Evolutionary conservation across 92 coral and sea anemone genomes (phyloP), one percentile per base, ranked within the genome.

Genomic region (Epizoanthus stellaris): DNA sequence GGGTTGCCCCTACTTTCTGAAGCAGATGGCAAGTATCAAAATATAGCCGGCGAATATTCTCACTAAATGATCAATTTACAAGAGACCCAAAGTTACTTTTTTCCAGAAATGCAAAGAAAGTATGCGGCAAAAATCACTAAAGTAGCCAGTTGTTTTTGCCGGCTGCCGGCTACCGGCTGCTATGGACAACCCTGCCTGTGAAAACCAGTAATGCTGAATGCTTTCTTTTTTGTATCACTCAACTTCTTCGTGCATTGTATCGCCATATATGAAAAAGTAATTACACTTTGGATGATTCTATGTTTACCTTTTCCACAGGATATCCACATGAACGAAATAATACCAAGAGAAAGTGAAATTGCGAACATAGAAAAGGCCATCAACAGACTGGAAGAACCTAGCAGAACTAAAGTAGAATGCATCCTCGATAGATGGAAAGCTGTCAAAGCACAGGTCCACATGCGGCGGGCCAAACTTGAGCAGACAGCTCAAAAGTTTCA

Each of bases 341-440:
- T 85, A 25, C 99, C 99, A 34, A 91, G 97, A 52, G 89, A 90
- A 36, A 67, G 82, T 39, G 88, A 91, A 71, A 87, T 94, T 38
- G 93, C 89, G 30, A 92, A 89, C 47, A 72, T 96, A 54, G 88
- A 87, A 47, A 85, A 90, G 38, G 93, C 98, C 9, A 66, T 95
- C 11, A 90, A 92, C 57, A 92, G 92, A 76, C 86, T 96, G 16
- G 86, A 90, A 58, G 95, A 93, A 68, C 92, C 94, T 17, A 96
- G 89, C 47, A 81, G 86, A 67, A 91, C 93, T 52, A 73, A 91
- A 57, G 89, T 93, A 17, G 88, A 91, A 52, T 85, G 76, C 84
- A 60, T 96, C 15, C 89, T 96, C 11, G 95, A 92, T 34, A 87
- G 98, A 91, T 96, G 99, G 99, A 89, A 83, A 23, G 75, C 89